Evolutionary conservation across 2,797 vertebrate species (phyloP).

Genomic region (Prunella strophiata): DNA sequence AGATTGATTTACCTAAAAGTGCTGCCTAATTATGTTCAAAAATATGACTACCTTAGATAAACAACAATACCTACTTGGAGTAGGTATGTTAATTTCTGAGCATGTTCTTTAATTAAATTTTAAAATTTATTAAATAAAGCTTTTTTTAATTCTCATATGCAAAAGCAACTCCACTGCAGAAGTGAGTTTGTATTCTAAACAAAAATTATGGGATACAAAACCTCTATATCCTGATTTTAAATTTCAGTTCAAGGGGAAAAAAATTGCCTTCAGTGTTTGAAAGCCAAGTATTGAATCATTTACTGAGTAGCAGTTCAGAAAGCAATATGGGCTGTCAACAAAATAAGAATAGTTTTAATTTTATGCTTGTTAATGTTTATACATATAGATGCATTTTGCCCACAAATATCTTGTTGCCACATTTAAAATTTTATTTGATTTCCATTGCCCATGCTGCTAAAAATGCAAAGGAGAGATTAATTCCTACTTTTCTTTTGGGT

Average conservation of each 20-base stretch:
- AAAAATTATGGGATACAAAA: background rate
- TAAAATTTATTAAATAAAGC: background rate
- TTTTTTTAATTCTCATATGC: background rate
- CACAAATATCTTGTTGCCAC: background rate
- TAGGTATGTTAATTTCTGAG: background rate
- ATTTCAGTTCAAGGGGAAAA: background rate
- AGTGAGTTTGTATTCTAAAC: background rate
- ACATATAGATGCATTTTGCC: background rate
- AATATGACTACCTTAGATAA: background rate
- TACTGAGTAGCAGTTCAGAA: constrained; percentile 25
- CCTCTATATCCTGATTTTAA: background rate
- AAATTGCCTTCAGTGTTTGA: background rate
- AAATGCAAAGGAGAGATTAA: background rate
- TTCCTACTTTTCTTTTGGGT: background rate
- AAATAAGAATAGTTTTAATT: constrained; percentile 23
- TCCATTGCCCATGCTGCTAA: background rate
- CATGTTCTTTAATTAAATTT: background rate
- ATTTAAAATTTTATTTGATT: constrained; percentile 8
- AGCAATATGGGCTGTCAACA: constrained; percentile 31
- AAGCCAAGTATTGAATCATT: constrained; percentile 25
- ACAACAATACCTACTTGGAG: background rate
- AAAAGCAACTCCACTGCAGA: background rate
- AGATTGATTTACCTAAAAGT: background rate
- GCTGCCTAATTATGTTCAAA: background rate
- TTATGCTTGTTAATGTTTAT: background rate